Evolutionary conservation across 2,113 vertebrate species (phyloP), one percentile per base, ranked within the genome.

Genomic region (Antigone vipio): DNA sequence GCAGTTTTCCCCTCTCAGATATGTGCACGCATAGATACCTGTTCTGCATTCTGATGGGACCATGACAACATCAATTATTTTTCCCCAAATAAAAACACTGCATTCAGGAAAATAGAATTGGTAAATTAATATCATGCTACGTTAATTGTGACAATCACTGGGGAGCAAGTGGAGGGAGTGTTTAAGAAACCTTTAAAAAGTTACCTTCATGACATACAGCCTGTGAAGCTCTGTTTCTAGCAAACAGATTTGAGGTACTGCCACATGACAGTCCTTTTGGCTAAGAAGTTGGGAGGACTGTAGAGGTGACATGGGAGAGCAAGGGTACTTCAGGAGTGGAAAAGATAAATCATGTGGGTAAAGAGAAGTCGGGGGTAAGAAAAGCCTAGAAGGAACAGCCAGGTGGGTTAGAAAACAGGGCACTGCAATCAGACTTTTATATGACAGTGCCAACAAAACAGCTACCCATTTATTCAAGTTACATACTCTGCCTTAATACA

Each of bases 1-100:
- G 21, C 42, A 12, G 42, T 34, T 44, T 50, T 22, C 26, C 19
- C 26, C 32, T 78, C 44, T 32, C 47, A 50, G 22, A 44, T 32
- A 68, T 0, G 1, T 59, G 7, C 38, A 58, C 4, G 21, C 2
- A 1, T 9, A 52, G 29, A 32, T 10, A 45, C 45, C 62, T 24
- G 38, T 84, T 63, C 53, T 77, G 20, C 16, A 47, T 58, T 63
- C 55, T 66, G 35, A 74, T 2, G 1, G 16, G 24, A 47, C n/a
- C 34, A 32, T 2, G 6, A 58, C 15, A 75, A 40, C 44, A 42
- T 12, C 29, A 15, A 19, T 45, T 76, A 62, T 40, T 89, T 85
- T 67, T 89, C 12, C 17, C 17, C 63, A 62, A 38, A 56, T 32
- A 35, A 50, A 72, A 85, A 24, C 3, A 40, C 16, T 15, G 5